Conservation (phyloP, 2,113 vertebrate species). For the Sturnira hondurensis region DNA sequence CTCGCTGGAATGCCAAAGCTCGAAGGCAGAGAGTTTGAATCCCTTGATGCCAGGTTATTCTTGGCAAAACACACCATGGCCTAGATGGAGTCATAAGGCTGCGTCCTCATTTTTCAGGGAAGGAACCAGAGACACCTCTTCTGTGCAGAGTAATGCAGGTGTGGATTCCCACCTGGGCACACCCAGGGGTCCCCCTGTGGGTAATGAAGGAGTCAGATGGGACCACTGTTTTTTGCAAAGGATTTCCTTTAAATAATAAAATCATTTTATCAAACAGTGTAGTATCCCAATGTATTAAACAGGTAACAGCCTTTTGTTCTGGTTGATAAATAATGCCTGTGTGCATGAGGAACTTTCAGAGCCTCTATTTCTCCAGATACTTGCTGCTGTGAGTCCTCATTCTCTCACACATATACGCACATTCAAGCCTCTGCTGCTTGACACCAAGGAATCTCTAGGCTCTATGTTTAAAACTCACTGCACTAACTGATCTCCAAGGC, state of each 20-base stretch:
- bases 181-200: neutral
- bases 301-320: neutral
- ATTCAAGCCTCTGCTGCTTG: neutral
- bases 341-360: neutral
- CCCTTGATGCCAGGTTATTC: constrained; percentile 41
- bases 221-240: neutral
- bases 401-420: neutral
- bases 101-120: neutral
- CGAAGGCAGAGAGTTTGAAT: constrained; percentile 43
- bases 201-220: neutral
- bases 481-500: neutral
- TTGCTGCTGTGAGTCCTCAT: neutral
- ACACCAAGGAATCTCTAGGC: neutral
- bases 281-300: neutral
- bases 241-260: neutral
- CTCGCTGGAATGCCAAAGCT: constrained; percentile 32
- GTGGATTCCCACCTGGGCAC: neutral
- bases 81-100: constrained; percentile 13
- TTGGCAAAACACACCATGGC: constrained; percentile 37
- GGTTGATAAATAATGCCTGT: neutral
- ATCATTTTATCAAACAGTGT: neutral
- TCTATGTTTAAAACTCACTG: neutral
- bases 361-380: neutral
- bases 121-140: neutral
- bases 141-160: neutral